Conservation (phyloP, 2,888 invertebrate species). For the Pristionchus fissidentatus region DNA sequence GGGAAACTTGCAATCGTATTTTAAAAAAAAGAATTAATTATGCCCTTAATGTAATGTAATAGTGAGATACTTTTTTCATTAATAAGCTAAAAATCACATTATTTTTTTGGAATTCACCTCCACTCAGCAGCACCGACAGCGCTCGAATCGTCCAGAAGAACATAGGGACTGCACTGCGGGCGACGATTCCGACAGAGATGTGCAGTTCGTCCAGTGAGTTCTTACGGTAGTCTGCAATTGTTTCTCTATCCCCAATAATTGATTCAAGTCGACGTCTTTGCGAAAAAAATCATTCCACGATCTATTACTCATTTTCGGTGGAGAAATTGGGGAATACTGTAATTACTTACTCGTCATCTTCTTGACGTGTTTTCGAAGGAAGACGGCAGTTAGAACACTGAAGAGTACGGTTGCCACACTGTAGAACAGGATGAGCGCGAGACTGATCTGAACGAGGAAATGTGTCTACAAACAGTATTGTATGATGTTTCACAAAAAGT, state of each 20-base stretch:
- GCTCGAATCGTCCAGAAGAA: conserved; percentile 17
- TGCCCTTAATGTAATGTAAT: no score
- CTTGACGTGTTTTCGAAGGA: background rate
- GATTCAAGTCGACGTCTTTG: no score
- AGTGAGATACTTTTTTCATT: no score
- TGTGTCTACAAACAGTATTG: no score
- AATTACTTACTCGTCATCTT: background rate
- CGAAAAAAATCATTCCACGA: no score
- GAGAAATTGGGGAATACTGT: no score
- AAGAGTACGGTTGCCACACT: background rate
- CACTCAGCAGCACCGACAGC: conserved; percentile 7
- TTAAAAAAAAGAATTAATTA: no score
- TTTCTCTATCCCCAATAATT: no score
- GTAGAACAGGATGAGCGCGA: conserved; percentile 5
- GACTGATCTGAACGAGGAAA: background rate
- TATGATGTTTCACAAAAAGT: no score
- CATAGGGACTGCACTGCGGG: background rate
- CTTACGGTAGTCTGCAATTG: background rate
- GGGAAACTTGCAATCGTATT: no score
- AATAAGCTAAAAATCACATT: background rate
- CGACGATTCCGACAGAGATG: background rate
- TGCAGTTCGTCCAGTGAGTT: background rate
- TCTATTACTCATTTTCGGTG: no score
- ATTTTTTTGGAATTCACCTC: background rate
- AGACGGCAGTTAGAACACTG: background rate